Percentiles rank a stretch among this genome's conserved stretches.
Conservation (phyloP, 2,888 invertebrate genomes). For the Tillus elongatus region DNA sequence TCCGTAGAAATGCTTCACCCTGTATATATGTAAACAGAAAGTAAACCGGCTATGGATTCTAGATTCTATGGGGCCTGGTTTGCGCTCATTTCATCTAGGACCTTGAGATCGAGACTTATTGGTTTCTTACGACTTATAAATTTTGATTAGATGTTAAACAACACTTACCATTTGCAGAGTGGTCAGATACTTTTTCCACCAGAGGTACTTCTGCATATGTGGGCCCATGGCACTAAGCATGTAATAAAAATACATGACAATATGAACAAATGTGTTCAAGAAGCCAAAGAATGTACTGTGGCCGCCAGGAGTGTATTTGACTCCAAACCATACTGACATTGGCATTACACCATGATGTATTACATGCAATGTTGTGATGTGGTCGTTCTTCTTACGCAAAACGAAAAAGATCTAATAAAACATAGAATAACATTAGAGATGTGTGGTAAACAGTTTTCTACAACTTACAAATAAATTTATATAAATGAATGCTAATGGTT, state of each 20-base stretch:
- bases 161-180: slow-evolving; percentile 75
- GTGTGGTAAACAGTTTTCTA: too few relatives aligned
- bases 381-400: slow-evolving; percentile 86
- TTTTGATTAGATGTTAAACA: slow-evolving; percentile 5
- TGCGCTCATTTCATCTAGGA: too few relatives aligned
- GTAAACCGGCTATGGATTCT: too few relatives aligned
- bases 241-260: slow-evolving; percentile 93
- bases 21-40: too few relatives aligned
- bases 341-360: slow-evolving; percentile 98
- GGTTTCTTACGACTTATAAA: neutral
- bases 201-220: slow-evolving; percentile 72
- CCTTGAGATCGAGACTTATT: neutral
- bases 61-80: too few relatives aligned
- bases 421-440: slow-evolving; percentile 11
- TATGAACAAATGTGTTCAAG: slow-evolving; percentile 93
- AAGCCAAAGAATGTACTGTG: slow-evolving; percentile 94
- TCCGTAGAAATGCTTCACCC: too few relatives aligned
- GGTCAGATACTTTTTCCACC: slow-evolving; percentile 96
- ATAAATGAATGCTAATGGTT: too few relatives aligned
- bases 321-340: slow-evolving; percentile 95
- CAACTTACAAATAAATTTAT: too few relatives aligned
- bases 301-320: slow-evolving; percentile 91
- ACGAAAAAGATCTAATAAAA: slow-evolving; percentile 81
- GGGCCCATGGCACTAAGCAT: slow-evolving; percentile 87
- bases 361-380: slow-evolving; percentile 87